Evolutionary conservation across 92 coral and sea anemone genomes (phyloP).

Genomic region (Muricea muricata): DNA sequence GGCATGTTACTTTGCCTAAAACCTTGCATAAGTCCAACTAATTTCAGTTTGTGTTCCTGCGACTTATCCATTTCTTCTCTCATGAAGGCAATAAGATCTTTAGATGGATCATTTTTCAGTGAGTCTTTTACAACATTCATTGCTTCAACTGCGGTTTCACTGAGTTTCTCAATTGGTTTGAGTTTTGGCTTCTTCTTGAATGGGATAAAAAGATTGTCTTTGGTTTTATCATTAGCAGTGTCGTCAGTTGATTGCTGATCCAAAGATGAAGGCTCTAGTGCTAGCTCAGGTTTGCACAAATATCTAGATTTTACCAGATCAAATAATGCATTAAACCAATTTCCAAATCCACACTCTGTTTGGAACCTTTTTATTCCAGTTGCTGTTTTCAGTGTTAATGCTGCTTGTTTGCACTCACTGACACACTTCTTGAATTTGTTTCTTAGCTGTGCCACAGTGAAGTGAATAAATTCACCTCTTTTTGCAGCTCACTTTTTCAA

Average conservation of each 20-base stretch:
- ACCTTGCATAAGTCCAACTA: constrained; percentile 10
- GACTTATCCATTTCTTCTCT: constrained; percentile 23
- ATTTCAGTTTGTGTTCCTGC: constrained; percentile 11
- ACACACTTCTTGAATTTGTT: constrained; percentile 56
- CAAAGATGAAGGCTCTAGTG: constrained; percentile 42
- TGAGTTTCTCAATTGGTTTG: background rate
- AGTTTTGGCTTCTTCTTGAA: background rate
- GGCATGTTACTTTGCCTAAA: background rate
- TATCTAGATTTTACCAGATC: constrained; percentile 50
- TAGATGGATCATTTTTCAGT: constrained; percentile 21
- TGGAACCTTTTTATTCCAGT: constrained; percentile 63
- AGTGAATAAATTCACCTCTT: constrained; percentile 17
- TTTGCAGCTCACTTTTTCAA: constrained; percentile 33
- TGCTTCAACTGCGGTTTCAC: background rate
- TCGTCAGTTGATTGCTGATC: background rate
- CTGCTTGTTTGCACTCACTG: constrained; percentile 55
- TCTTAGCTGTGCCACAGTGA: constrained; percentile 54
- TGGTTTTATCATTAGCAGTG: background rate
- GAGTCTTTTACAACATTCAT: constrained; percentile 9
- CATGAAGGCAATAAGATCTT: constrained; percentile 22
- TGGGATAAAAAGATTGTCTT: background rate
- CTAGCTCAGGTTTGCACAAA: constrained; percentile 39
- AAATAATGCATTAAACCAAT: constrained; percentile 49
- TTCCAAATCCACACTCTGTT: constrained; percentile 50
- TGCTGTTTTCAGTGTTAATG: constrained; percentile 54